phyloP scores from a whole-genome alignment of 2,797 vertebrate genomes.

The Yasuhikotakia modesta region DNA sequence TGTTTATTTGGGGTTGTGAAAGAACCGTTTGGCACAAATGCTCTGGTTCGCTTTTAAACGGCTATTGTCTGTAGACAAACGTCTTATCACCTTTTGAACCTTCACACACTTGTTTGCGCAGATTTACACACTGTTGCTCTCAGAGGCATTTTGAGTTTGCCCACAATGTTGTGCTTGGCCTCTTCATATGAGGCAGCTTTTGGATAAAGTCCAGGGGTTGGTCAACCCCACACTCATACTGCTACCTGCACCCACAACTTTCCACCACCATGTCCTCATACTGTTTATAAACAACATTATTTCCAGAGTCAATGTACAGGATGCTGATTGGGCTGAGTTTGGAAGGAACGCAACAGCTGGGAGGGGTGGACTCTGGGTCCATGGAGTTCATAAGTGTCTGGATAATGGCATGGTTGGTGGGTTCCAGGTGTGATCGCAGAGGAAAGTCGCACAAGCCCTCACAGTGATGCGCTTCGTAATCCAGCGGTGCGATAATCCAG shows the following conservation, averaged over 20 bases:
- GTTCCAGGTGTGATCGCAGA: constrained; percentile 84
- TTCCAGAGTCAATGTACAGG: constrained; percentile 86
- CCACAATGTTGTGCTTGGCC: constrained; percentile 35
- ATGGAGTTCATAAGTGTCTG: constrained; percentile 89
- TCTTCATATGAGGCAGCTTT: constrained; percentile 13
- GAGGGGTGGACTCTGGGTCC: constrained; percentile 83
- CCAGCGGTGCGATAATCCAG: constrained; percentile 87
- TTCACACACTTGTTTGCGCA: constrained; percentile 38
- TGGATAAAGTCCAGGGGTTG: constrained; percentile 41
- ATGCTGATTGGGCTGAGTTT: constrained; percentile 89
- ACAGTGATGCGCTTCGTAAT: constrained; percentile 86
- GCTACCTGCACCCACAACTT: constrained; percentile 88
- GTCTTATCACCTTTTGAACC: constrained; percentile 24
- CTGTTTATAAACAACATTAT: constrained; percentile 90
- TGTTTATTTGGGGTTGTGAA: constrained; percentile 48
- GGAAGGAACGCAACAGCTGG: constrained; percentile 86
- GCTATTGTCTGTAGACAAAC: constrained; percentile 1
- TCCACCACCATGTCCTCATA: constrained; percentile 92
- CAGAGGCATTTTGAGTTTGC: constrained; percentile 45
- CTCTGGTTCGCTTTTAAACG: constrained; percentile 32
- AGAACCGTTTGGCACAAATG: constrained; percentile 10
- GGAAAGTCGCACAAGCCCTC: constrained; percentile 87
- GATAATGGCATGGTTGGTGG: constrained; percentile 89
- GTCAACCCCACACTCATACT: constrained; percentile 44
- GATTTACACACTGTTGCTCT: constrained; percentile 36